Percentiles rank a stretch among this genome's conserved stretches.
Conservation (phyloP, 2,797 vertebrate genomes). For the Sebastes ruberrimus region DNA sequence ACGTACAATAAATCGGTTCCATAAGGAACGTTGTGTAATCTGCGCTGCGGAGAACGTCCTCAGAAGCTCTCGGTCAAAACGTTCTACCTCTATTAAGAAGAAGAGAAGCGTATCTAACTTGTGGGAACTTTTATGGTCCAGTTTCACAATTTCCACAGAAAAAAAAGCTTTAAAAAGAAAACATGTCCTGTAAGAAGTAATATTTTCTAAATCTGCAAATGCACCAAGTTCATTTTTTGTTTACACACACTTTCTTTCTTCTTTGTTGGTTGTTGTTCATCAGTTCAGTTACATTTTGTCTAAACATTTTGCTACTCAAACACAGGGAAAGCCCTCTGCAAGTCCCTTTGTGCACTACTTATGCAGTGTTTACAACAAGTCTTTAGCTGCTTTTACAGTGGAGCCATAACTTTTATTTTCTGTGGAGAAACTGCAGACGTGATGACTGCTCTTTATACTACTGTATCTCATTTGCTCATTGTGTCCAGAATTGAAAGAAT, state of each 20-base stretch:
- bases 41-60: neutral
- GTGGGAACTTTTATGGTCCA: neutral
- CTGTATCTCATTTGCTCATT: neutral
- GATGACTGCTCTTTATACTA: neutral
- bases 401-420: neutral
- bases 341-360: neutral
- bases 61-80: neutral
- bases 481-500: neutral
- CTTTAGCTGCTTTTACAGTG: neutral
- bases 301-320: neutral
- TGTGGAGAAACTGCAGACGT: neutral
- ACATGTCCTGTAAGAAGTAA: neutral
- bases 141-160: neutral
- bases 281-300: neutral
- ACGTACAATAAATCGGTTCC: neutral
- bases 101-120: neutral
- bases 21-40: neutral
- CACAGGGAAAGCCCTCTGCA: constrained; percentile 14
- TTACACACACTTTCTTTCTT: neutral
- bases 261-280: neutral
- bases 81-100: neutral
- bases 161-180: neutral
- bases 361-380: neutral
- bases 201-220: neutral
- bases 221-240: neutral